These are phyloP conservation scores for Marisa cornuarietis DNA, from an alignment of 1,140 invertebrate species.

Conservation along the genomic window DNA sequence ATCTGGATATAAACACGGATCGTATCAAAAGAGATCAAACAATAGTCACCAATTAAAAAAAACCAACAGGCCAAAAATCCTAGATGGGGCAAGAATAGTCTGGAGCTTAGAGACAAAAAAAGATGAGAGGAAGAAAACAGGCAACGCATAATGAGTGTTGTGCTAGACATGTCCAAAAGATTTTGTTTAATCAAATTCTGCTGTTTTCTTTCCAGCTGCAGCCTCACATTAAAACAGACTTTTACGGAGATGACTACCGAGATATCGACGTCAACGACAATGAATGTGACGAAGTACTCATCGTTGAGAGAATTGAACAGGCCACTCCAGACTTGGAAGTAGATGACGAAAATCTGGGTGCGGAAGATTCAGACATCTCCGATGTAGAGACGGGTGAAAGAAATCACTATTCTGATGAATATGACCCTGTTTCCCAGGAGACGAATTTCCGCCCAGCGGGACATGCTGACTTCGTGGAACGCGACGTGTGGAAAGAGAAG, in stretches of 20 bases:
- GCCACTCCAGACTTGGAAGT: slow-evolving; percentile 14
- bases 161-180: too few relatives aligned
- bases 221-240: slow-evolving; percentile 13
- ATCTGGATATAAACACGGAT: too few relatives aligned
- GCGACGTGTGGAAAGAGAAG: not conserved
- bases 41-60: too few relatives aligned
- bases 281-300: slow-evolving; percentile 13
- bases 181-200: not conserved
- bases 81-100: too few relatives aligned
- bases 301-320: slow-evolving; percentile 18
- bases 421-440: not conserved
- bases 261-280: slow-evolving; percentile 17
- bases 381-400: not conserved
- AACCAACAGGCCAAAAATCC: too few relatives aligned
- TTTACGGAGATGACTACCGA: slow-evolving; percentile 37
- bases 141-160: too few relatives aligned
- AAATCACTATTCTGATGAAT: not conserved
- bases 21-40: too few relatives aligned
- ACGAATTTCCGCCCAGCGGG: slow-evolving; percentile 13
- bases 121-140: too few relatives aligned
- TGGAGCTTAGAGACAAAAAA: too few relatives aligned
- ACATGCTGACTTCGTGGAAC: slow-evolving; percentile 9
- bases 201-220: not conserved
- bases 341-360: slow-evolving; percentile 7
- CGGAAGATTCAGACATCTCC: slow-evolving; percentile 4